Base-by-base conservation (phyloP, 2,113 vertebrate genomes). In the Tenebrosternarchus preto region DNA sequence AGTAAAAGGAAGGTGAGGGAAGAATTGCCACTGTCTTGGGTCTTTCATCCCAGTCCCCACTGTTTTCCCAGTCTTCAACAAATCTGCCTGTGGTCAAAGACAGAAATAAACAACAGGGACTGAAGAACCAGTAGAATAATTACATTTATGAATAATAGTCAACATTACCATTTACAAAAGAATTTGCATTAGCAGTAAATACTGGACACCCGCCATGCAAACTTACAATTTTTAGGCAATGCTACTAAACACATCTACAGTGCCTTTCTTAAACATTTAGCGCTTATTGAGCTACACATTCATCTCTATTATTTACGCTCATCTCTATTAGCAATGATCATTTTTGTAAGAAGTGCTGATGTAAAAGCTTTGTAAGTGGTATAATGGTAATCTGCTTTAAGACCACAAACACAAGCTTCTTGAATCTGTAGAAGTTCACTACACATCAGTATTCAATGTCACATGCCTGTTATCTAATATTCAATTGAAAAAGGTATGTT, bases 1-100 rank as follows among this genome's bases (percentile, higher is more conserved):
- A 85, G 85, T 86, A 75, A 85, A 89, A 82, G 82, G 82, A 87
- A 88, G 82, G 84, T 90, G 88, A 75, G 88, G 85, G 82, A 89
- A 85, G 87, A 86, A 82, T 88, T 80, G 86, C 73, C 68, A 57
- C 56, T 84, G 73, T 71, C 67, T 57, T 78, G 81, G 84, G 86
- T 72, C 82, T 81, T 72, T 76, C 20, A 5, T 74, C 39, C 57
- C 80, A 64, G 76, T 81, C 82, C 76, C 68, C 67, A 57, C 73
- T 81, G 73, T 87, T 86, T 79, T 85, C 87, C 82, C 85, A 50
- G 75, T 91, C 87, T 87, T 90, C 82, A 86, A 70, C 82, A 88
- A 80, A 88, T 85, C 79, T 87, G 84, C 77, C 86, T 88, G 81
- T 55, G 67, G 55, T 80, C 59, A 43, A 43, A 50, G 15, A 50